Percentiles rank a stretch among this genome's conserved stretches.
Conservation (phyloP, 2,888 invertebrate genomes). For the Mayetiola destructor region DNA sequence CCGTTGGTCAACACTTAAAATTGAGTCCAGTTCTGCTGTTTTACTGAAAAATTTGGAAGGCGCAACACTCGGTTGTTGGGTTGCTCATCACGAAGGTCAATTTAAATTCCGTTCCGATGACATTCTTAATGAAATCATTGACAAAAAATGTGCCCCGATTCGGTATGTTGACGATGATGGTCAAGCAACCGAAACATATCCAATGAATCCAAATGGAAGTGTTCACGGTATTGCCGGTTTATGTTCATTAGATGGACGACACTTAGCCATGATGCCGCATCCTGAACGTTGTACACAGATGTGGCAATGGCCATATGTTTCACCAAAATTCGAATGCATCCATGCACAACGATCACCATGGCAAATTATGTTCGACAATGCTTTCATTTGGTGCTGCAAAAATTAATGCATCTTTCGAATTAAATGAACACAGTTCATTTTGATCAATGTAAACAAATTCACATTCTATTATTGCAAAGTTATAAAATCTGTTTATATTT, state of each 20-base stretch:
- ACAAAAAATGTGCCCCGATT: conserved; percentile 54
- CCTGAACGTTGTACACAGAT: conserved; percentile 82
- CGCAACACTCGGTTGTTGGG: conserved; percentile 87
- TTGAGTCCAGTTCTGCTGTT: conserved; percentile 49
- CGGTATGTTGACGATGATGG: conserved; percentile 73
- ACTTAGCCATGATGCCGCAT: conserved; percentile 97
- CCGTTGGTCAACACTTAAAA: conserved; percentile 60
- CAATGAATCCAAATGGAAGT: conserved; percentile 91
- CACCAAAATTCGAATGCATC: conserved; percentile 34
- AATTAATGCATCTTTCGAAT: neutral
- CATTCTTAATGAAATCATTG: conserved; percentile 38
- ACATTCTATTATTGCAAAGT: neutral
- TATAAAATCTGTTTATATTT: neutral
- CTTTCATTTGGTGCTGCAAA: conserved; percentile 50
- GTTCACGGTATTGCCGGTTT: conserved; percentile 75
- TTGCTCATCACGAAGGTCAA: conserved; percentile 90
- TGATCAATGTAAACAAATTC: neutral
- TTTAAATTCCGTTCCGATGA: conserved; percentile 44
- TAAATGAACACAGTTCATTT: neutral
- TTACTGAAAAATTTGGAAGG: conserved; percentile 84
- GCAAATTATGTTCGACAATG: conserved; percentile 84
- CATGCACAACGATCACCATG: conserved; percentile 62
- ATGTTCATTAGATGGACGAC: conserved; percentile 79
- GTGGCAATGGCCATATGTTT: conserved; percentile 78
- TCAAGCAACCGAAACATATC: conserved; percentile 63